phyloP scores from a whole-genome alignment of 2,797 vertebrate species.

The Gorsachius magnificus region DNA sequence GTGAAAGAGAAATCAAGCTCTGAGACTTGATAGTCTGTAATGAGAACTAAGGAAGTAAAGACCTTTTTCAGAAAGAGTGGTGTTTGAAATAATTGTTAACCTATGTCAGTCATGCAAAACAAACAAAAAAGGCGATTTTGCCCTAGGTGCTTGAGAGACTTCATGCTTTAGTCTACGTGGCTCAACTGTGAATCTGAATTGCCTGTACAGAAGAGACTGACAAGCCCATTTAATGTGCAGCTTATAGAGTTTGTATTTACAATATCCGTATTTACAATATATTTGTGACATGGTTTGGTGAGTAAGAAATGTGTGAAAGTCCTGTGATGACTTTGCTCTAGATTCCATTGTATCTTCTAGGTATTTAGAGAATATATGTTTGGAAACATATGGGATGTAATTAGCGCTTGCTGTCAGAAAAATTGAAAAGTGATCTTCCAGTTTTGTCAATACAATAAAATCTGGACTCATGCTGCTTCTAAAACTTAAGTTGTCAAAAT shows the following conservation, averaged over 20 bases:
- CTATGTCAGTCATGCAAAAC: conserved; percentile 52
- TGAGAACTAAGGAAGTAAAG: conserved; percentile 20
- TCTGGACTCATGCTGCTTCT: background rate
- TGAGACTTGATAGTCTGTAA: conserved; percentile 21
- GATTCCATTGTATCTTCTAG: background rate
- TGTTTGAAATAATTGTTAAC: conserved; percentile 63
- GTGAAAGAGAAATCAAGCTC: background rate
- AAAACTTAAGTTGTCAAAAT: background rate
- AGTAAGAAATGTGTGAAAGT: background rate
- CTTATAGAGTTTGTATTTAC: background rate
- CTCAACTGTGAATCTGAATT: background rate
- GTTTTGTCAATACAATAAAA: background rate
- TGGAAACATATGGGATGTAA: background rate
- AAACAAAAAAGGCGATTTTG: conserved; percentile 50
- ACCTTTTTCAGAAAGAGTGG: conserved; percentile 28
- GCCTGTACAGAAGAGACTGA: background rate
- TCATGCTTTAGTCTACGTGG: background rate
- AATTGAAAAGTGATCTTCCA: background rate
- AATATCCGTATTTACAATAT: background rate
- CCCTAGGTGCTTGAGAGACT: conserved; percentile 19
- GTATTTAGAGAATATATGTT: background rate
- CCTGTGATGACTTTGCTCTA: background rate
- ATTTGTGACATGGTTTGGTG: background rate
- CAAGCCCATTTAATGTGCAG: background rate
- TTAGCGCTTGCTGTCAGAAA: background rate